phyloP scores from a whole-genome alignment of 2,888 invertebrate species.

The Stomorhina lunata region DNA sequence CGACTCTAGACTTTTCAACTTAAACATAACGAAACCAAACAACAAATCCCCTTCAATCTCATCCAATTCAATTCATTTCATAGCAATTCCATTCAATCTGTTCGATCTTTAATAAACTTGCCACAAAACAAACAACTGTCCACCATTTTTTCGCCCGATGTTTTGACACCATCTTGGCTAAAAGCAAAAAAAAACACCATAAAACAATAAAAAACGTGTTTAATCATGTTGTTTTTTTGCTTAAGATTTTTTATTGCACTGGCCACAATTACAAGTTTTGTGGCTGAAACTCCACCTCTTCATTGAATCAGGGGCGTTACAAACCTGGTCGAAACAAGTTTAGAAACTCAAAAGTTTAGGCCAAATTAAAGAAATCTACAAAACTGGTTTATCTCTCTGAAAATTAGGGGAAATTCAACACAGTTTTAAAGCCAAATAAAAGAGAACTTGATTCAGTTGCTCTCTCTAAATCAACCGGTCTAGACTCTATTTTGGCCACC shows the following conservation, averaged over 20 bases:
- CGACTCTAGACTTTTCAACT: constrained; percentile 13
- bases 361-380: constrained; percentile 30
- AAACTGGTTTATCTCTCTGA: constrained; percentile 51
- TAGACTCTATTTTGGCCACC: constrained; percentile 46
- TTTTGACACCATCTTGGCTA: constrained; percentile 69
- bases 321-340: constrained; percentile 52
- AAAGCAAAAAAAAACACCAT: constrained; percentile 15
- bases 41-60: constrained; percentile 30
- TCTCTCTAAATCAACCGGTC: too few relatives aligned
- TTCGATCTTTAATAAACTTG: constrained; percentile 52
- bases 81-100: constrained; percentile 54
- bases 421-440: not conserved
- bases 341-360: constrained; percentile 12
- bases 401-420: constrained; percentile 60
- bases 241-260: not conserved
- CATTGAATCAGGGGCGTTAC: constrained; percentile 30
- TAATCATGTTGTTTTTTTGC: constrained; percentile 43
- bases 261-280: constrained; percentile 45
- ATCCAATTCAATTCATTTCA: constrained; percentile 24
- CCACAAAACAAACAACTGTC: constrained; percentile 70
- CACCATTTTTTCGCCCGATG: constrained; percentile 74
- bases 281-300: constrained; percentile 50
- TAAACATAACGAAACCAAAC: constrained; percentile 2
- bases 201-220: constrained; percentile 48
- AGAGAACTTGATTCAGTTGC: not conserved